Percentiles rank a stretch among this genome's conserved stretches.
phyloP scores from a whole-genome alignment of 92 coral and sea anemone species.

The Plumapathes pennacea region DNA sequence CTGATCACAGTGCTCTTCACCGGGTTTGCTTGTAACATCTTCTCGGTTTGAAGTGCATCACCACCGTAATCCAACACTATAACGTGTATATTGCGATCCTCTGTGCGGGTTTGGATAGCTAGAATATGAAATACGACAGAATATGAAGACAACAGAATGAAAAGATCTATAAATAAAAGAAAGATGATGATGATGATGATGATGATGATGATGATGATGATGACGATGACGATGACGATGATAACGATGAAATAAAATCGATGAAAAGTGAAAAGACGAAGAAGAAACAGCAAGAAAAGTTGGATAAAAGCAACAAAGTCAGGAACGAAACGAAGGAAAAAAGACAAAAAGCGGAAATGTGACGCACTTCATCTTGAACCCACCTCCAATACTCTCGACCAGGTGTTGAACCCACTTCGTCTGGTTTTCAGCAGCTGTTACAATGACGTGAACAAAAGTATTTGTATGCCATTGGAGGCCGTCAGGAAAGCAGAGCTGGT shows the following conservation, averaged over 20 bases:
- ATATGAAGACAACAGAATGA: too few species aligned
- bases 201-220: constrained; percentile 1
- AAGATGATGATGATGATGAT: background rate
- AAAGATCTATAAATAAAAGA: too few species aligned
- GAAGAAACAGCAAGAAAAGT: background rate
- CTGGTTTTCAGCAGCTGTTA: constrained; percentile 1
- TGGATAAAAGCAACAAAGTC: background rate
- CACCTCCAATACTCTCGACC: constrained; percentile 28
- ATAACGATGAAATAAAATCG: background rate
- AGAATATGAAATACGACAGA: background rate
- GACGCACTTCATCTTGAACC: too few species aligned
- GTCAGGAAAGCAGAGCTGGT: constrained; percentile 4
- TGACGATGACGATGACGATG: too few species aligned
- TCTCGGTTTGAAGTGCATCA: background rate
- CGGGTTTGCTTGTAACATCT: background rate
- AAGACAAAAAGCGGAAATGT: too few species aligned
- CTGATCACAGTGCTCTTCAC: background rate
- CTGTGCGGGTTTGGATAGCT: constrained; percentile 10
- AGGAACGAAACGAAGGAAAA: background rate
- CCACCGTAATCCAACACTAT: constrained; percentile 13
- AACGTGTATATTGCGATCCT: constrained; percentile 10
- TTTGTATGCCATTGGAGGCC: constrained; percentile 6
- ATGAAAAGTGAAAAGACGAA: background rate
- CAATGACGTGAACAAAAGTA: constrained; percentile 10
- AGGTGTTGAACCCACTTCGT: constrained; percentile 16